phyloP scores from a whole-genome alignment of 2,888 invertebrate genomes.

The Cantharis lateralis region DNA sequence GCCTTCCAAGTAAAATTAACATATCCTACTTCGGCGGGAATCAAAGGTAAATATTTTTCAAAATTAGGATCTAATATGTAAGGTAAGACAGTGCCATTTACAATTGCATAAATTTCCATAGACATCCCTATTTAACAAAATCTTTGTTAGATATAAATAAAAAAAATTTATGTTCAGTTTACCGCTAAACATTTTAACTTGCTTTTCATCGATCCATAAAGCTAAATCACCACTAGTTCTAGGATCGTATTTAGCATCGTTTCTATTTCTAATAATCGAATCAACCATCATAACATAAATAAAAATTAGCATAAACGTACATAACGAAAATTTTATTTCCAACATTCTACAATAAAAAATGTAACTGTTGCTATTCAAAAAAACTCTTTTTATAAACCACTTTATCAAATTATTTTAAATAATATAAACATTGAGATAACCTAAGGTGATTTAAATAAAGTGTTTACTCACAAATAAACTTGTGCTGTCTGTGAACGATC shows the following conservation, averaged over 20 bases:
- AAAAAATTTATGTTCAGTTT: constrained; percentile 45
- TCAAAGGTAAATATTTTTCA: constrained; percentile 85
- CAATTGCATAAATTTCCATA: constrained; percentile 88
- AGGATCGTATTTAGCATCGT: constrained; percentile 53
- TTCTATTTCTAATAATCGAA: constrained; percentile 34
- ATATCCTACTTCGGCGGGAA: constrained; percentile 89
- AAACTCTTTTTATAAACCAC: neutral
- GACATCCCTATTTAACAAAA: constrained; percentile 66
- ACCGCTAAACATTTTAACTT: constrained; percentile 92
- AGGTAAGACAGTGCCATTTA: constrained; percentile 82
- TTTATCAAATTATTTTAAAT: neutral
- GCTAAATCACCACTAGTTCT: constrained; percentile 68
- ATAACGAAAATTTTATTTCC: neutral
- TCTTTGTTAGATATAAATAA: neutral
- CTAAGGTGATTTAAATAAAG: neutral
- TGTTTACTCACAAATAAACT: neutral
- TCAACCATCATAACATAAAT: neutral
- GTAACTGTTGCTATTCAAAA: neutral
- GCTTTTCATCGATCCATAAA: constrained; percentile 89
- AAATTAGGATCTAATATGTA: constrained; percentile 90
- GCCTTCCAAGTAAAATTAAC: constrained; percentile 93
- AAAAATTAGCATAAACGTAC: neutral
- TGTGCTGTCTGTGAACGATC: neutral
- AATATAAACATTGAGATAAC: neutral
- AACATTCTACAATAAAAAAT: neutral